These are phyloP conservation scores for Eulemur albifrons DNA, from an alignment of 2,797 vertebrate species.

Conservation along the genomic window DNA sequence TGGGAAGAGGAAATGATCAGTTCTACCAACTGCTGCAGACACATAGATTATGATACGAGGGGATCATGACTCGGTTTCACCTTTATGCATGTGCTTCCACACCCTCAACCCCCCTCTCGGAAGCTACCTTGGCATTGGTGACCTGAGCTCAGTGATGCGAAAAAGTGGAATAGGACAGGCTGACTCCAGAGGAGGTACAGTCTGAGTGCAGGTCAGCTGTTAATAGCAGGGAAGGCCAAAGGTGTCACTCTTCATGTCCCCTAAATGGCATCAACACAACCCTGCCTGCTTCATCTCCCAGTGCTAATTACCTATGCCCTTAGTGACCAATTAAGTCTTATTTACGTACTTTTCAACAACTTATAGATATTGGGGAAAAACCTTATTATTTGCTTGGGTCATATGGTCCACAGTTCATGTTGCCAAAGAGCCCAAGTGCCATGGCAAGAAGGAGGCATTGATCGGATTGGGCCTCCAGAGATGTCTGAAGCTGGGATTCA, in stretches of 20 bases:
- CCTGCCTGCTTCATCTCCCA: neutral
- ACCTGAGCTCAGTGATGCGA: neutral
- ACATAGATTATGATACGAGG: rapidly evolving
- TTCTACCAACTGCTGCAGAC: neutral
- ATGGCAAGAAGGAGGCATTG: neutral
- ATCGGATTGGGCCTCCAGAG: neutral
- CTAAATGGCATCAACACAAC: neutral
- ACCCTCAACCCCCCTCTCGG: no score
- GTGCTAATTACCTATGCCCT: neutral
- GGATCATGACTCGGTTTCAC: neutral
- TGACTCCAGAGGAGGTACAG: neutral
- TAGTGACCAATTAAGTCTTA: neutral
- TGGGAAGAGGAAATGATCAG: neutral
- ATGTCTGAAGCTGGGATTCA: neutral
- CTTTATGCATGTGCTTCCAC: neutral
- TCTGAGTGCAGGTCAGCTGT: no score
- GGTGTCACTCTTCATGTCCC: no score
- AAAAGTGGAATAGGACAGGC: neutral
- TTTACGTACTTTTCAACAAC: neutral
- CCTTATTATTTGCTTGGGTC: neutral
- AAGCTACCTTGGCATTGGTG: neutral
- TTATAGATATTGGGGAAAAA: neutral
- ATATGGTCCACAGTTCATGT: neutral
- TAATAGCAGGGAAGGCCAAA: neutral
- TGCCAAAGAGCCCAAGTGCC: neutral